phyloP scores from a whole-genome alignment of 2,888 invertebrate species.

The Clepsis dumicolana region DNA sequence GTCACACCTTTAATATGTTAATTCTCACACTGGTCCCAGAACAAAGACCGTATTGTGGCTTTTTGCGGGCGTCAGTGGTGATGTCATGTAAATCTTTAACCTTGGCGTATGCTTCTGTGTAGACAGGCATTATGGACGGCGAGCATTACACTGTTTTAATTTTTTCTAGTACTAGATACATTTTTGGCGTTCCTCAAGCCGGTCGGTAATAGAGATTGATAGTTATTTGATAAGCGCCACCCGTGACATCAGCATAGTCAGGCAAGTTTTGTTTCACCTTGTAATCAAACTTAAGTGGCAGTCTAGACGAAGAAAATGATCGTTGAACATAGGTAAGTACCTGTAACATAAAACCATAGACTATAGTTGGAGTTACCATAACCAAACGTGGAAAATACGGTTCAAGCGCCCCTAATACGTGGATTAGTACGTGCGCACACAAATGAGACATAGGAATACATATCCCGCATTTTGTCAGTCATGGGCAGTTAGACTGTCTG shows the following conservation, averaged over 20 bases:
- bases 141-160: slow-evolving; percentile 12
- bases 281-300: not conserved
- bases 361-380: not conserved
- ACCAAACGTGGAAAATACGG: not conserved
- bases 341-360: too few species aligned
- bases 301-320: not conserved
- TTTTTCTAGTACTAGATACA: not conserved
- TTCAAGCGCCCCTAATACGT: slow-evolving; percentile 8
- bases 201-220: not conserved
- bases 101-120: slow-evolving; percentile 33
- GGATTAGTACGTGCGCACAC: slow-evolving; percentile 28
- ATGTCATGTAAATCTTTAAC: slow-evolving; percentile 41
- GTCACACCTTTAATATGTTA: slow-evolving; percentile 66
- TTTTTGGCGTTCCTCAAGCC: not conserved
- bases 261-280: not conserved
- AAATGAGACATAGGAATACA: slow-evolving; percentile 23
- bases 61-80: slow-evolving; percentile 37
- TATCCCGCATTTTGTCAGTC: slow-evolving; percentile 24
- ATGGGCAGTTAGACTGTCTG: slow-evolving; percentile 42
- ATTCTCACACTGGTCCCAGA: slow-evolving; percentile 59
- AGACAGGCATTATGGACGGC: slow-evolving; percentile 27
- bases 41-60: slow-evolving; percentile 61
- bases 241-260: not conserved
- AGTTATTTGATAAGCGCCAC: not conserved
- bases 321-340: not conserved